A percentile compares a stretch with the other conserved stretches of the same genome.
Evolutionary conservation across 2,113 vertebrate genomes (phyloP).

Genomic region (Diphyllodes magnificus): DNA sequence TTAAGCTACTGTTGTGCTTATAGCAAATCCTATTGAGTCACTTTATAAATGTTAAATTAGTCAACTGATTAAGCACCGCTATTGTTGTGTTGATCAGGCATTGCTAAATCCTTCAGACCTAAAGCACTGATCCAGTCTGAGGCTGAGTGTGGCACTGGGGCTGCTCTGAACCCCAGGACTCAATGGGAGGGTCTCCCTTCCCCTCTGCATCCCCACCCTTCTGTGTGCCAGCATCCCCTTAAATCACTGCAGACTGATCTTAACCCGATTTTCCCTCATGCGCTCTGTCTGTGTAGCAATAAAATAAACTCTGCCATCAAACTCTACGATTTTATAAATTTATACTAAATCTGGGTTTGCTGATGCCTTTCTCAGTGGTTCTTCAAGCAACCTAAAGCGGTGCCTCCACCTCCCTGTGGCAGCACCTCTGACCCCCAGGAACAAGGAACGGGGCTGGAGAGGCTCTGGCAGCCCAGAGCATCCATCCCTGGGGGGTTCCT

Average conservation of each 20-base stretch:
- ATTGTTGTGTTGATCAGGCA: neutral
- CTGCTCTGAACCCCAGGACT: neutral
- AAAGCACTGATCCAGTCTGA: neutral
- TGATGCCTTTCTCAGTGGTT: neutral
- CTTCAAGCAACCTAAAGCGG: neutral
- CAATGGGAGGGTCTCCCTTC: neutral
- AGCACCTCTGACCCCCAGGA: neutral
- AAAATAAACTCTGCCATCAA: neutral
- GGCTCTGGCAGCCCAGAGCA: neutral
- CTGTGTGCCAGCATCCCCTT: neutral
- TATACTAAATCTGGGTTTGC: neutral
- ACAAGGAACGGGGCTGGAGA: neutral
- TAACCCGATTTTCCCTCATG: rapidly evolving
- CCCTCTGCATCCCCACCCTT: neutral
- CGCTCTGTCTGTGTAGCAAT: rapidly evolving
- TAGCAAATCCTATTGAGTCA: conserved; percentile 12
- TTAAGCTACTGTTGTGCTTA: neutral
- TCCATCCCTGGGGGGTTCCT: neutral
- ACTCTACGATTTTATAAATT: neutral
- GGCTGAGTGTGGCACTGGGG: neutral
- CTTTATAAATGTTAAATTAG: neutral
- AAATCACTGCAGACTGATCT: neutral
- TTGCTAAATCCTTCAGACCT: neutral
- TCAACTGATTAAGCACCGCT: neutral
- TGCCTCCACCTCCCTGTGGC: neutral